Base-by-base conservation (phyloP, 2,113 vertebrate genomes). In the Eira barbara region DNA sequence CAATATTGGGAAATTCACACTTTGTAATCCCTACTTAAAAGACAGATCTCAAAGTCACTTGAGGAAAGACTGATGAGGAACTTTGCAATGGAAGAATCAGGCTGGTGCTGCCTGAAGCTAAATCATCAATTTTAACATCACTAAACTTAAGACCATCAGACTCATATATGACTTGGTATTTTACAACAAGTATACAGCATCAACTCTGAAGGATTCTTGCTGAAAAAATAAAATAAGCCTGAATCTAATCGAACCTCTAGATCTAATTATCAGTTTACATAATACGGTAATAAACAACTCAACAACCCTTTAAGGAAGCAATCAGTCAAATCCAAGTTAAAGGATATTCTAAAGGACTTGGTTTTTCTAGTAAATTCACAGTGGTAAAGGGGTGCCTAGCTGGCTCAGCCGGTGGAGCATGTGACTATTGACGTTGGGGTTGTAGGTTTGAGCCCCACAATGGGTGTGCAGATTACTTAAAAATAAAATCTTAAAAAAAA, bases 151-250 rank as follows among this genome's bases (percentile, higher is more conserved):
- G 17, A 85, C 34, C 42, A 47, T 52, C 57, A 84, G 90, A 94
- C 45, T 25, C 27, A 74, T 39, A 74, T 67, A 39, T 7, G 34
- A 78, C 42, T 69, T 92, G 88, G 82, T 83, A 85, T 57, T 27
- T 65, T 67, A 42, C 69, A 83, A 15, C 25, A 85, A 89, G 12
- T 45, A n/a, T 11, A 95, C 1, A 88, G 42, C 25, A 81, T 39
- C 39, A 94, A 55, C 76, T 84, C 42, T 82, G 42, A 94, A 92
- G 34, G 18, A 27, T 47, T 92, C 71, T 86, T 42, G 4, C 29
- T n/a, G 29, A 97, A 95, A 89, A 78, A 69, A 69, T n/a, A 49
- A 93, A 93, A 95, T 83, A 93, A 81, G 20, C 27, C 65, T 71
- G 49, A 95, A 92, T 84, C 29, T 55, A 93, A 94, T 76, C 49